A percentile compares a stretch with the other conserved stretches of the same genome.
Conservation (phyloP, 2,888 invertebrate genomes). For the Neoscelio sp. region DNA sequence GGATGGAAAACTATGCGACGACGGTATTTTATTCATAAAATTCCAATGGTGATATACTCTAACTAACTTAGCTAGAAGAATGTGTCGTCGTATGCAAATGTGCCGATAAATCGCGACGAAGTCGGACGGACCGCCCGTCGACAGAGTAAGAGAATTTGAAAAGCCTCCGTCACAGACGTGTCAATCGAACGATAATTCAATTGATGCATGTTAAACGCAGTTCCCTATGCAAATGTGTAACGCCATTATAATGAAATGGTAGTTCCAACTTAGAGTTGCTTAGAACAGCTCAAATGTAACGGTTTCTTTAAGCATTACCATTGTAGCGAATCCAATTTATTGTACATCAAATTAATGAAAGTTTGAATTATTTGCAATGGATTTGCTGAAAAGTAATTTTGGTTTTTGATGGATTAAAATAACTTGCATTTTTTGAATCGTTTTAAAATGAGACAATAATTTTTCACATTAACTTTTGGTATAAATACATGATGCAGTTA, state of each 20-base stretch:
- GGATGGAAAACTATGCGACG: conserved; percentile 56
- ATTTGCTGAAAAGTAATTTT: too few species aligned
- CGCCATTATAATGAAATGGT: conserved; percentile 71
- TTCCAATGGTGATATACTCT: conserved; percentile 59
- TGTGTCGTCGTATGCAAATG: conserved; percentile 77
- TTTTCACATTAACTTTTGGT: too few species aligned
- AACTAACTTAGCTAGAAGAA: conserved; percentile 68
- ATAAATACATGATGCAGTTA: too few species aligned
- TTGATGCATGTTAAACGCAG: conserved; percentile 75
- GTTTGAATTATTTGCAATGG: too few species aligned
- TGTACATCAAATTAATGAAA: conserved; percentile 32
- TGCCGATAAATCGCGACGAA: conserved; percentile 70
- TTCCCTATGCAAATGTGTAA: conserved; percentile 81
- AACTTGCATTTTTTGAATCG: too few species aligned
- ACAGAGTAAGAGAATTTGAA: conserved; percentile 72
- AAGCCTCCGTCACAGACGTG: conserved; percentile 77
- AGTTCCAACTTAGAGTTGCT: conserved; percentile 57
- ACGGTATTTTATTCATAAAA: conserved; percentile 60
- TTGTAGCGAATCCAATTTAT: conserved; percentile 35
- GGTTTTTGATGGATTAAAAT: too few species aligned
- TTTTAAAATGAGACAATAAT: too few species aligned
- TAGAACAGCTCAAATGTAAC: conserved; percentile 69
- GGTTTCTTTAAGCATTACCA: conserved; percentile 67
- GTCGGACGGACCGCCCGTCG: conserved; percentile 71
- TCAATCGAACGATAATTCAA: conserved; percentile 80